Evolutionary conservation across 2,888 invertebrate species (phyloP), one percentile per base, ranked within the genome.

Genomic region (Electrophaes corylata): DNA sequence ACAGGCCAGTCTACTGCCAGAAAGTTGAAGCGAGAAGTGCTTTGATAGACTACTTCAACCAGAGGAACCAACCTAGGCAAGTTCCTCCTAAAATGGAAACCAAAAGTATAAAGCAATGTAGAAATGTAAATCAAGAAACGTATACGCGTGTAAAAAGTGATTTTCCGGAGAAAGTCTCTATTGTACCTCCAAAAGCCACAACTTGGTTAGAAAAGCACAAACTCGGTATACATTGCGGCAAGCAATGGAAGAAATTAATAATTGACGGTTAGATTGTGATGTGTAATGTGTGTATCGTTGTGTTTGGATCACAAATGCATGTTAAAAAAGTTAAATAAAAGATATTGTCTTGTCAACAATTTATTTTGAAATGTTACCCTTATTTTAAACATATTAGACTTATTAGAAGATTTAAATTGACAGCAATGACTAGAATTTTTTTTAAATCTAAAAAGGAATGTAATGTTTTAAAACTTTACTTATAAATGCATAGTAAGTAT

Each of bases 151-250:
- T n/a, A 3, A 48, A 19, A 10, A 31, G 19, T 29, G 26, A 26
- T 11, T 16, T 35, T 14, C 51, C 46, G 0, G 37, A 12, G 4
- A 43, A 43, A 47, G 20, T 19, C 2, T 39, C 31, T 10, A 43
- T 29, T 4, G 51, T 43, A 18, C 37, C 57, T 3, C 57, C 63
- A 2, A 76, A 77, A 40, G 79, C 79, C 4, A 33, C 76, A n/a
- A 60, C 73, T 0, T 86, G 84, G 84, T 61, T 86, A 0, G 84
- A 77, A 57, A 84, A 76, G 57, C 77, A 78, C 16, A 84, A 81
- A 60, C 53, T 75, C 20, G 77, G 73, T 3, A 50, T 75, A 11
- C 69, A 71, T 10, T 84, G 84, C 48, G 81, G 81, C 0, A 68
- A 76, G 18, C 75, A 81, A 40, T 86, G 84, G 82, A 86, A 81